Conservation (phyloP, 2,888 invertebrate species). For the Elgonia sp. region DNA sequence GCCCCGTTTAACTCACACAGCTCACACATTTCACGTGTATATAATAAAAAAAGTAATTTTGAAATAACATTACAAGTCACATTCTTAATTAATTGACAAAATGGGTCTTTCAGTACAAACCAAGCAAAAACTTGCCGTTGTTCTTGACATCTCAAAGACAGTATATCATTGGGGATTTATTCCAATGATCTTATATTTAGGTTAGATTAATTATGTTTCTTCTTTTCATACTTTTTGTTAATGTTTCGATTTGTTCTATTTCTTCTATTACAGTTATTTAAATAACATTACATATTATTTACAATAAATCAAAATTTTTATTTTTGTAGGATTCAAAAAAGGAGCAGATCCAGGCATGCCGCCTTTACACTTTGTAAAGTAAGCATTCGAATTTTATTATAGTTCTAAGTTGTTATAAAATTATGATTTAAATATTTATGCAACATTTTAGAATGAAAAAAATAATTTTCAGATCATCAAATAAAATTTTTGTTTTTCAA, state of each 20-base stretch:
- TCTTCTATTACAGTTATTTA: slow-evolving; percentile 44
- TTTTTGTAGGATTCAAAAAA: slow-evolving; percentile 89
- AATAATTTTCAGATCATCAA: too few relatives aligned
- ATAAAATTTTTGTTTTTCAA: too few relatives aligned
- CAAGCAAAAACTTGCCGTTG: slow-evolving; percentile 89
- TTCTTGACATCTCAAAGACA: slow-evolving; percentile 89
- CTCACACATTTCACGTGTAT: too few relatives aligned
- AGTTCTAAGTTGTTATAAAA: too few relatives aligned
- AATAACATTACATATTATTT: too few relatives aligned
- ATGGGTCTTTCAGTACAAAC: slow-evolving; percentile 88
- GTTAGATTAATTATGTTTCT: slow-evolving; percentile 85
- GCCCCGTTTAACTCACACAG: too few relatives aligned
- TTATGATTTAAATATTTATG: too few relatives aligned
- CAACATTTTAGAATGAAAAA: too few relatives aligned
- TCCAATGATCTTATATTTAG: slow-evolving; percentile 90
- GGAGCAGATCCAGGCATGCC: slow-evolving; percentile 92
- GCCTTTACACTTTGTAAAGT: slow-evolving; percentile 88
- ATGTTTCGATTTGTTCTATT: slow-evolving; percentile 4
- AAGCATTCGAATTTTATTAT: too few relatives aligned
- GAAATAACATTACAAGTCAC: too few relatives aligned
- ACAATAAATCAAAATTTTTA: slow-evolving; percentile 3
- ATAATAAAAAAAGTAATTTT: too few relatives aligned
- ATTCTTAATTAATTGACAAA: slow-evolving; percentile 59
- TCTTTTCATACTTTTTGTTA: background rate
- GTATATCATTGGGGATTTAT: slow-evolving; percentile 92